These are phyloP conservation scores for Scelioninae gen. 1 DNA, from an alignment of 2,888 invertebrate genomes.

Conservation along the genomic window DNA sequence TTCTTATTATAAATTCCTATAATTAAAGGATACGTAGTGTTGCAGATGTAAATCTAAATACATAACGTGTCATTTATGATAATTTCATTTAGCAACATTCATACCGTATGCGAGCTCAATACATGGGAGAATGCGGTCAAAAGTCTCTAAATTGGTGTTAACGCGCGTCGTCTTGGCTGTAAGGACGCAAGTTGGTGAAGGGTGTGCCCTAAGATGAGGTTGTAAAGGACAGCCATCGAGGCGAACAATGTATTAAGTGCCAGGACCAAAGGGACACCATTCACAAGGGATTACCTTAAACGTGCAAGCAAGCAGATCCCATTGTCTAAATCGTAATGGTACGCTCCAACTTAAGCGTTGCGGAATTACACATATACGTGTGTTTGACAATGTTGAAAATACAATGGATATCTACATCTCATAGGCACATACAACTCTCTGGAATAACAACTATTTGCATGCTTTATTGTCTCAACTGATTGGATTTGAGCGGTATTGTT, in stretches of 20 bases:
- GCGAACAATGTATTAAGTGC: slow-evolving; percentile 83
- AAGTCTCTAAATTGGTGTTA: slow-evolving; percentile 82
- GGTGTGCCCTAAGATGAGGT: slow-evolving; percentile 77
- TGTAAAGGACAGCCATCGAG: slow-evolving; percentile 80
- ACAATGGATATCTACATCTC: slow-evolving; percentile 62
- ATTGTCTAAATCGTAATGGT: slow-evolving; percentile 83
- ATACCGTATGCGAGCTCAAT: too few species aligned
- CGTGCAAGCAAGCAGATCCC: slow-evolving; percentile 81
- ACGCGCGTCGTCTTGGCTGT: slow-evolving; percentile 75
- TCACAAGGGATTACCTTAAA: slow-evolving; percentile 83
- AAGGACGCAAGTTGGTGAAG: slow-evolving; percentile 55
- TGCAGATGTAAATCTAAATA: neutral
- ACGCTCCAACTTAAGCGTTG: slow-evolving; percentile 76
- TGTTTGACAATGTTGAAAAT: slow-evolving; percentile 64
- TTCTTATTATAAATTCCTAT: too few species aligned
- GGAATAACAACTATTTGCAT: slow-evolving; percentile 53
- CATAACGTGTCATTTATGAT: slow-evolving; percentile 26
- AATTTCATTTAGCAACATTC: too few species aligned
- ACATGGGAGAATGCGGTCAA: slow-evolving; percentile 39
- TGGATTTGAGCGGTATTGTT: slow-evolving; percentile 50
- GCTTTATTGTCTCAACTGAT: slow-evolving; percentile 49
- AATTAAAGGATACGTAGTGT: too few species aligned
- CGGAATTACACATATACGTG: slow-evolving; percentile 76
- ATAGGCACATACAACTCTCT: slow-evolving; percentile 36
- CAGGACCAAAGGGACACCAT: slow-evolving; percentile 79